Conservation (phyloP, 2,888 invertebrate species). For the Eurytoma californica region DNA sequence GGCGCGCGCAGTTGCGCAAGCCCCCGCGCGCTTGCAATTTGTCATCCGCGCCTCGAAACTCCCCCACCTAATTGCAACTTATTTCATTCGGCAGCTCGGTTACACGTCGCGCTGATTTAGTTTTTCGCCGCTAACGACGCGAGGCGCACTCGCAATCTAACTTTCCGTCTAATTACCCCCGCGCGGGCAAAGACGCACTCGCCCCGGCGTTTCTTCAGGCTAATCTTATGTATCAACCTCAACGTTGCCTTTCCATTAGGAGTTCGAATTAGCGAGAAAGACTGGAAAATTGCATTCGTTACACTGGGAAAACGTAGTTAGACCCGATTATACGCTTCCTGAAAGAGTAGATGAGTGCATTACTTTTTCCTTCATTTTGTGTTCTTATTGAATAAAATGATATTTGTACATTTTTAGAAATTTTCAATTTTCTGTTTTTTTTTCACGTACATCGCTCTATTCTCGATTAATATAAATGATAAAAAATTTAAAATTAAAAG, state of each 20-base stretch:
- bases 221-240: conserved; percentile 2
- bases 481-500: too few relatives aligned
- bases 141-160: conserved; percentile 19
- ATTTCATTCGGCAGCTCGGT: neutral
- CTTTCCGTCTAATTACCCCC: conserved; percentile 25
- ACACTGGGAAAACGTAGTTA: too few relatives aligned
- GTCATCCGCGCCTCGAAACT: neutral
- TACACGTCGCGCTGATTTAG: conserved; percentile 15
- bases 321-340: too few relatives aligned
- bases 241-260: conserved; percentile 26
- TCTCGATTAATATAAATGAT: too few relatives aligned
- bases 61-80: conserved; percentile 8
- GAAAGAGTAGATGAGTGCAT: too few relatives aligned
- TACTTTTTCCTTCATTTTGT: too few relatives aligned
- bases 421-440: too few relatives aligned
- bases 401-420: too few relatives aligned
- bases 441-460: too few relatives aligned
- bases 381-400: too few relatives aligned
- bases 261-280: neutral
- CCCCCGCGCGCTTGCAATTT: neutral
- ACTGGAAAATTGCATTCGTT: too few relatives aligned
- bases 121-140: conserved; percentile 10
- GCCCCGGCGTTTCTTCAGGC: conserved; percentile 8
- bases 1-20: neutral
- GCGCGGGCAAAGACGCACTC: conserved; percentile 2